Evolutionary conservation across 2,888 invertebrate genomes (phyloP).

Genomic region (Bembecia ichneumoniformis): DNA sequence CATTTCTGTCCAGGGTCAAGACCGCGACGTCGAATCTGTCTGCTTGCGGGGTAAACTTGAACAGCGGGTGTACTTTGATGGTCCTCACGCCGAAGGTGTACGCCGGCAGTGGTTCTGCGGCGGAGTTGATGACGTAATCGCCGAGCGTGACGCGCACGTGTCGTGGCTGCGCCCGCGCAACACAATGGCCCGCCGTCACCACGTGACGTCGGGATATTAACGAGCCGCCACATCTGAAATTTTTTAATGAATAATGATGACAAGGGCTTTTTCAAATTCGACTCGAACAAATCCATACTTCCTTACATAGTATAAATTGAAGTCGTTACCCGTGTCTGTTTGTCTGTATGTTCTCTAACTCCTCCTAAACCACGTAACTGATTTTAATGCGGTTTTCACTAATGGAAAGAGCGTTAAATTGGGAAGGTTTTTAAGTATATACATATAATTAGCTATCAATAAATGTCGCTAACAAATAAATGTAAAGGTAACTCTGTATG

Average conservation of each 20-base stretch:
- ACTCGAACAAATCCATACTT: no score
- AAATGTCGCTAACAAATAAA: no score
- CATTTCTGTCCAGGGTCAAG: slow-evolving; percentile 86
- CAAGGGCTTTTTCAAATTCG: neutral
- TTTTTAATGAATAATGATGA: neutral
- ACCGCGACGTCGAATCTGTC: slow-evolving; percentile 94
- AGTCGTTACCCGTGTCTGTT: no score
- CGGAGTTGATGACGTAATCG: slow-evolving; percentile 95
- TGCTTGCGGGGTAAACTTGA: slow-evolving; percentile 90
- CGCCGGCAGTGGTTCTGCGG: slow-evolving; percentile 90
- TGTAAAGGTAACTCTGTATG: no score
- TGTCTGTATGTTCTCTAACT: no score
- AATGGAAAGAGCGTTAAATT: no score
- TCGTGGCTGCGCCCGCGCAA: slow-evolving; percentile 89
- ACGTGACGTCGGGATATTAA: slow-evolving; percentile 92
- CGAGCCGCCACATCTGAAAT: slow-evolving; percentile 89
- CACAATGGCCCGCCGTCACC: slow-evolving; percentile 95
- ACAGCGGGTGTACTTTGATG: slow-evolving; percentile 89
- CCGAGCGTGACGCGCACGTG: slow-evolving; percentile 93
- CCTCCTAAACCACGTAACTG: no score
- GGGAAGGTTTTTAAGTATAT: no score
- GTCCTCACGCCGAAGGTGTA: slow-evolving; percentile 93
- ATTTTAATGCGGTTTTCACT: no score
- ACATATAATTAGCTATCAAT: no score
- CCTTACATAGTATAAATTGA: no score